Percentiles rank a stretch among this genome's conserved stretches.
Conservation (phyloP, 2,888 invertebrate genomes). For the Asteroscopus sphinx region DNA sequence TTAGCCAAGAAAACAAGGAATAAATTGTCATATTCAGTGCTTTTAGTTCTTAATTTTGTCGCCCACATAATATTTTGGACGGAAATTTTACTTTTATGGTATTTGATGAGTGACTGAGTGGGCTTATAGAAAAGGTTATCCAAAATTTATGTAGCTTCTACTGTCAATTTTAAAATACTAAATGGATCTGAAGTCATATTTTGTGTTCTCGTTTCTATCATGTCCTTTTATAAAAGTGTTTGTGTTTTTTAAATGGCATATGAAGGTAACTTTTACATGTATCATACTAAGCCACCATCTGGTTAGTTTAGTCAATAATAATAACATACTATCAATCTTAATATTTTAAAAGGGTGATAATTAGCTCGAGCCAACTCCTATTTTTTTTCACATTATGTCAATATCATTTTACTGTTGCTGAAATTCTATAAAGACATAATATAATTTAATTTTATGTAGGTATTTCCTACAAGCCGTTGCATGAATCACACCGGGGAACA, state of each 20-base stretch:
- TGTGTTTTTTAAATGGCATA: no score
- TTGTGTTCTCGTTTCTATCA: no score
- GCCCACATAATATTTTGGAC: no score
- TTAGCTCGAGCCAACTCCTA: neutral
- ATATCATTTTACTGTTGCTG: neutral
- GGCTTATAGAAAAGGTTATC: neutral
- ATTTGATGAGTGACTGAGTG: neutral
- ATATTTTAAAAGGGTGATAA: no score
- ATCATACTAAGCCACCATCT: no score
- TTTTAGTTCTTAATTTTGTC: neutral
- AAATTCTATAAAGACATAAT: conserved; percentile 15
- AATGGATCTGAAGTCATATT: no score
- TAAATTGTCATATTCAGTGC: neutral
- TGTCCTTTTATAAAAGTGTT: no score
- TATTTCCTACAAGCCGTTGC: conserved; percentile 24
- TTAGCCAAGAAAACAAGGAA: neutral
- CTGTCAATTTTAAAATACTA: neutral
- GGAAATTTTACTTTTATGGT: neutral
- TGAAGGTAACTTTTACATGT: no score
- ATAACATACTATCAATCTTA: no score
- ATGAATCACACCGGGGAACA: conserved; percentile 38
- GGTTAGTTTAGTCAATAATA: no score
- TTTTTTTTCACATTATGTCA: neutral
- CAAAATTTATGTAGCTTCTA: neutral
- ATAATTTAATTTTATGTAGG: conserved; percentile 13